Conservation (phyloP, 1,140 invertebrate genomes). For the Heliconius melpomene region DNA sequence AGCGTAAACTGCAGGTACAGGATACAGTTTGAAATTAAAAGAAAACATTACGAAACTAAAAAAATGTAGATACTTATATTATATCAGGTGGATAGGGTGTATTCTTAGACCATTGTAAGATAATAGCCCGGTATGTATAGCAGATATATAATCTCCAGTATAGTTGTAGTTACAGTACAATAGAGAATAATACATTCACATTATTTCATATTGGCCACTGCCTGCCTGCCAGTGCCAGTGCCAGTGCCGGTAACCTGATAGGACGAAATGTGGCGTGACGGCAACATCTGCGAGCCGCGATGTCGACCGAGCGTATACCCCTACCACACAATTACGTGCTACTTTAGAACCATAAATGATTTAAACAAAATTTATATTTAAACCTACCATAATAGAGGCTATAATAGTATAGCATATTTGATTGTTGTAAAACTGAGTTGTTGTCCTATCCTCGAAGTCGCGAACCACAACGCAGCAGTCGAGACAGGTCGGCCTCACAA, state of each 20-base stretch:
- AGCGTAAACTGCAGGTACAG: no score
- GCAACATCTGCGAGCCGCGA: conserved; percentile 29
- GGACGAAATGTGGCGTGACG: conserved; percentile 26
- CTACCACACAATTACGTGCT: conserved; percentile 27
- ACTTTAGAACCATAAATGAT: neutral
- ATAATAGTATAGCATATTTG: neutral
- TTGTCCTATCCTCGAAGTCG: neutral
- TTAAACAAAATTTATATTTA: neutral
- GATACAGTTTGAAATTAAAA: no score
- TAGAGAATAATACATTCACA: neutral
- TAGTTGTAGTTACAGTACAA: neutral
- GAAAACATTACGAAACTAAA: neutral
- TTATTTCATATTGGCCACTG: conserved; percentile 1
- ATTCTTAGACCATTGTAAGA: neutral
- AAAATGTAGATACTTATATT: no score
- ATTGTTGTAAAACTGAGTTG: neutral
- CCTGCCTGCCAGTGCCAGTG: neutral
- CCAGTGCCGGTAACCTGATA: neutral
- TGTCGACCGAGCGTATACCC: conserved; percentile 21
- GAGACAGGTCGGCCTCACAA: conserved; percentile 45
- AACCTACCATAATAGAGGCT: neutral
- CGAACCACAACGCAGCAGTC: conserved; percentile 41
- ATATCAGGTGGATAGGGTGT: neutral
- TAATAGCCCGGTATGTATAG: neutral
- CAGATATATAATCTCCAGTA: neutral